These are phyloP conservation scores for Tromatobia lineatoria DNA, from an alignment of 2,888 invertebrate genomes.

Conservation along the genomic window DNA sequence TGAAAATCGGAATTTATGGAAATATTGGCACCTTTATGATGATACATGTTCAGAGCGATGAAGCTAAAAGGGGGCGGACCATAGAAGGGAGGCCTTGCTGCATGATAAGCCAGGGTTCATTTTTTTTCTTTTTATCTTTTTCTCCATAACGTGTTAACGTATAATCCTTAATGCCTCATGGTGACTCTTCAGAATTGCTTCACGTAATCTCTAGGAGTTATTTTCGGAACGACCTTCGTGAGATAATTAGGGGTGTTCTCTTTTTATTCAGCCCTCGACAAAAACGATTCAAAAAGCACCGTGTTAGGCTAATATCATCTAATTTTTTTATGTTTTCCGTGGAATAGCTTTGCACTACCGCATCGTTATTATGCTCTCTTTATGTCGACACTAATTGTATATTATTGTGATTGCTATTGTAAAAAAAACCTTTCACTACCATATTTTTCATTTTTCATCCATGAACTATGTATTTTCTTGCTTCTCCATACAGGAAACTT, in stretches of 20 bases:
- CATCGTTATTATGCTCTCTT: background rate
- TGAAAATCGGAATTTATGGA: background rate
- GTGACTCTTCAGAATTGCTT: background rate
- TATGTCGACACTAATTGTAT: background rate
- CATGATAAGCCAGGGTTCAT: no score
- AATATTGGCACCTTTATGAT: background rate
- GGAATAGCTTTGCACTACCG: background rate
- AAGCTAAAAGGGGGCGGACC: no score
- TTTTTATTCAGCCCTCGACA: background rate
- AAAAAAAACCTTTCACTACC: background rate
- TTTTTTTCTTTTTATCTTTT: background rate
- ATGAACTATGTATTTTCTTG: no score
- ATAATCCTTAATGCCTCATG: background rate
- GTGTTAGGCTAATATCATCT: slow-evolving; percentile 1
- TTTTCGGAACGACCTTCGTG: slow-evolving; percentile 15
- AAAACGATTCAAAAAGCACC: background rate
- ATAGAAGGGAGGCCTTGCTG: no score
- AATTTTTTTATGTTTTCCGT: background rate
- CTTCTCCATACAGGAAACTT: no score
- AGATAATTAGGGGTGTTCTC: background rate
- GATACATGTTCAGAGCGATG: no score
- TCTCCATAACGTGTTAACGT: slow-evolving; percentile 1
- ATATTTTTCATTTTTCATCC: no score
- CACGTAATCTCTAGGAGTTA: background rate
- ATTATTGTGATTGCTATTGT: background rate